A percentile compares a stretch with the other conserved stretches of the same genome.
phyloP scores from a whole-genome alignment of 2,797 vertebrate species.

The Schizopygopsis pylzovi region DNA sequence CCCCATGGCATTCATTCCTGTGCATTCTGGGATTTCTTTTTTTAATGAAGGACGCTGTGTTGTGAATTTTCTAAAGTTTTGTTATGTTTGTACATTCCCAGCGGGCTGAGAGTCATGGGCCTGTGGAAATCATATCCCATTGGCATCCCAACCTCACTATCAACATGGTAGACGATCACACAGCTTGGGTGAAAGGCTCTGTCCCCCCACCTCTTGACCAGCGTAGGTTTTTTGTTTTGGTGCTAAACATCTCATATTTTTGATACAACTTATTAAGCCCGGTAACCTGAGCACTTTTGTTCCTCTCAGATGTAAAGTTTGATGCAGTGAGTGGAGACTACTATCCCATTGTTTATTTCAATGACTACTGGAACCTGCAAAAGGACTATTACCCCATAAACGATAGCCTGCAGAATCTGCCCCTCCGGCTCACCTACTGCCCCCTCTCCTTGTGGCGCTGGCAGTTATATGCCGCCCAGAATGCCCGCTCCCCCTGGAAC shows the following conservation, averaged over 20 bases:
- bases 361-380: slow-evolving; percentile 99
- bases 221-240: slow-evolving; percentile 76
- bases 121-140: slow-evolving; percentile 94
- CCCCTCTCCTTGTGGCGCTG: slow-evolving; percentile 94
- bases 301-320: slow-evolving; percentile 88
- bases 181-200: slow-evolving; percentile 94
- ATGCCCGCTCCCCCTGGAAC: slow-evolving; percentile 91
- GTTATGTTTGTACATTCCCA: slow-evolving; percentile 6
- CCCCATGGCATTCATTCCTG: background rate
- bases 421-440: slow-evolving; percentile 88
- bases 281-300: slow-evolving; percentile 24
- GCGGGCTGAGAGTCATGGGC: slow-evolving; percentile 90
- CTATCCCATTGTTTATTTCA: slow-evolving; percentile 96
- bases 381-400: slow-evolving; percentile 95
- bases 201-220: slow-evolving; percentile 95
- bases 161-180: slow-evolving; percentile 98
- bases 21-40: background rate
- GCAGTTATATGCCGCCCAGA: slow-evolving; percentile 96
- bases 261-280: background rate
- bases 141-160: slow-evolving; percentile 98
- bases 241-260: background rate
- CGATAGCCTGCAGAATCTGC: slow-evolving; percentile 81
- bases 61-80: background rate
- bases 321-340: slow-evolving; percentile 94
- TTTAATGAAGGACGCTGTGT: background rate